phyloP scores from a whole-genome alignment of 2,797 vertebrate species.

The Artibeus jamaicensis region DNA sequence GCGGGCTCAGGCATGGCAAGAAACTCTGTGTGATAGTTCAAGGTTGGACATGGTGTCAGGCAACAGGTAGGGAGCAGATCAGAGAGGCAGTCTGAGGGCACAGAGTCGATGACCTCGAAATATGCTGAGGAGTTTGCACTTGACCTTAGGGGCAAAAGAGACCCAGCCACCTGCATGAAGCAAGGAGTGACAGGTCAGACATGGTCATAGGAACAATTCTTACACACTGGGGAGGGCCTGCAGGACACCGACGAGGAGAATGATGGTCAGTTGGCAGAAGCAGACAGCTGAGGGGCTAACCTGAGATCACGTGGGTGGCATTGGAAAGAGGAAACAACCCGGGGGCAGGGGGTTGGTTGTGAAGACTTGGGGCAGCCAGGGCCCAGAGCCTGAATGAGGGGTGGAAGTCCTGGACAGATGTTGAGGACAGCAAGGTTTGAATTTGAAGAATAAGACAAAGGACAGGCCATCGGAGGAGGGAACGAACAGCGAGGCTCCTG shows the following conservation, averaged over 20 bases:
- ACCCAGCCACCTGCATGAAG: not conserved
- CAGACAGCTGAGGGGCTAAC: not conserved
- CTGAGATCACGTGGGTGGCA: accelerated
- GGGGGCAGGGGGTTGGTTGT: not conserved
- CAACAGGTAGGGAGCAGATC: not conserved
- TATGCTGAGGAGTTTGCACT: not conserved
- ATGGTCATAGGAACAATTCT: not conserved
- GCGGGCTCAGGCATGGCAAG: not conserved
- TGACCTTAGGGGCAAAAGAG: not conserved
- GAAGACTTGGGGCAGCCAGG: not conserved
- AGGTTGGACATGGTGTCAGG: not conserved
- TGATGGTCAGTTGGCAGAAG: not conserved
- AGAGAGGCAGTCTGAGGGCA: not conserved
- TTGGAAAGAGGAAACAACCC: not conserved
- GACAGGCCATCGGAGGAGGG: not conserved
- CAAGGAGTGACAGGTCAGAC: not conserved
- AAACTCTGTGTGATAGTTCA: accelerated
- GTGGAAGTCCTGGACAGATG: not conserved
- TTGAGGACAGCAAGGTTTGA: not conserved
- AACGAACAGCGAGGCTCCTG: not conserved
- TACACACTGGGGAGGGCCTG: not conserved
- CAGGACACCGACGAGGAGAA: not conserved
- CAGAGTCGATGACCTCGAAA: not conserved
- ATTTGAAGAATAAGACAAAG: not conserved
- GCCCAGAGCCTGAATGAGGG: too few relatives aligned